Percentiles rank a stretch among this genome's conserved stretches.
Evolutionary conservation across 2,797 vertebrate species (phyloP).

Genomic region (Micromesistius poutassou): DNA sequence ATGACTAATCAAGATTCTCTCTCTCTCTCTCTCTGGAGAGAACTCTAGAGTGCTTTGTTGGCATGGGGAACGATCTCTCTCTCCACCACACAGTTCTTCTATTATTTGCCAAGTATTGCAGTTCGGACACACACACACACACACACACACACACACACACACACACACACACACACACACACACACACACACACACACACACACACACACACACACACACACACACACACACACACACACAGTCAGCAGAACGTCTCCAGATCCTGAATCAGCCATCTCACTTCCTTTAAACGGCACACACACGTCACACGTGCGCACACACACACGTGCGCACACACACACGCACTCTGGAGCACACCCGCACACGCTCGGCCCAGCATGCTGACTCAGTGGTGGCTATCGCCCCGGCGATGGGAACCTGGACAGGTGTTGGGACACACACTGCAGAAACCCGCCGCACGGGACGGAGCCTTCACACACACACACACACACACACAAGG

Average conservation of each 20-base stretch:
- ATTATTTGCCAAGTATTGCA: background rate
- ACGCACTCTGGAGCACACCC: background rate
- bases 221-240: background rate
- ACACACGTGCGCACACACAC: background rate
- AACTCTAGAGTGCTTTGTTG: background rate
- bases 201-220: conserved; percentile 6
- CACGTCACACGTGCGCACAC: conserved; percentile 9
- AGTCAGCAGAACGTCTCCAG: conserved; percentile 27
- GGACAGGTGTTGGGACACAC: background rate
- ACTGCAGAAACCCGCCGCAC: background rate
- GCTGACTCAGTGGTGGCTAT: background rate
- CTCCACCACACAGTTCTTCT: background rate
- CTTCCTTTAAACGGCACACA: conserved; percentile 41
- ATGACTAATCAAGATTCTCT: no score
- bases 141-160: background rate
- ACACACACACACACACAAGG: no score
- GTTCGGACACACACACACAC: background rate
- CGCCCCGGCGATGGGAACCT: background rate
- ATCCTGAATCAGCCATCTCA: conserved; percentile 58
- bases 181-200: background rate
- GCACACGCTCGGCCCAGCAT: background rate
- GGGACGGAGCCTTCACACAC: no score
- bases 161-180: background rate
- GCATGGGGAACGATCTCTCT: background rate
- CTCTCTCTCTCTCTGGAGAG: background rate